Conservation (phyloP, 2,888 invertebrate species). For the Synergus japonicus region DNA sequence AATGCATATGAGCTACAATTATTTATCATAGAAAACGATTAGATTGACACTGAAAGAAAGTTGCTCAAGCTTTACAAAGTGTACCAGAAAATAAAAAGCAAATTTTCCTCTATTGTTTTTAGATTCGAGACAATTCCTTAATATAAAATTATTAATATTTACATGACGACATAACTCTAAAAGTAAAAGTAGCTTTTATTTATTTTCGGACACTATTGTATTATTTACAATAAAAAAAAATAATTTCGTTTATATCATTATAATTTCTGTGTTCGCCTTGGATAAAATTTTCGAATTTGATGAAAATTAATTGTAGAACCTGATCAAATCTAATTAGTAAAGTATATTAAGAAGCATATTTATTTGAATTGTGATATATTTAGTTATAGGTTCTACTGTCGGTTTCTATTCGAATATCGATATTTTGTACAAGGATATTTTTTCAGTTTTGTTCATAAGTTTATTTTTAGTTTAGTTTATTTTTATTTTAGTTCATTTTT, state of each 20-base stretch:
- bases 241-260: not conserved
- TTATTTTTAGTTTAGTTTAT: not conserved
- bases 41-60: not conserved
- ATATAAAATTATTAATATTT: not conserved
- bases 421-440: not conserved
- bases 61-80: not conserved
- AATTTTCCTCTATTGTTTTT: not conserved
- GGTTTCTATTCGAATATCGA: not conserved
- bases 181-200: not conserved
- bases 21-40: not conserved
- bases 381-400: not conserved
- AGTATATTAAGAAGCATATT: not conserved
- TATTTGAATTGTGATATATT: not conserved
- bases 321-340: not conserved
- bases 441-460: not conserved
- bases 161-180: not conserved
- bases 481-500: not conserved
- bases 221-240: not conserved
- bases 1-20: not conserved
- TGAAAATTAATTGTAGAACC: not conserved
- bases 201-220: not conserved
- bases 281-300: not conserved
- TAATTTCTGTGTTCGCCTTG: not conserved
- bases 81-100: not conserved
- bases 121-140: not conserved